These are phyloP conservation scores for Maniola hyperantus DNA, from an alignment of 2,888 invertebrate genomes.

Conservation along the genomic window DNA sequence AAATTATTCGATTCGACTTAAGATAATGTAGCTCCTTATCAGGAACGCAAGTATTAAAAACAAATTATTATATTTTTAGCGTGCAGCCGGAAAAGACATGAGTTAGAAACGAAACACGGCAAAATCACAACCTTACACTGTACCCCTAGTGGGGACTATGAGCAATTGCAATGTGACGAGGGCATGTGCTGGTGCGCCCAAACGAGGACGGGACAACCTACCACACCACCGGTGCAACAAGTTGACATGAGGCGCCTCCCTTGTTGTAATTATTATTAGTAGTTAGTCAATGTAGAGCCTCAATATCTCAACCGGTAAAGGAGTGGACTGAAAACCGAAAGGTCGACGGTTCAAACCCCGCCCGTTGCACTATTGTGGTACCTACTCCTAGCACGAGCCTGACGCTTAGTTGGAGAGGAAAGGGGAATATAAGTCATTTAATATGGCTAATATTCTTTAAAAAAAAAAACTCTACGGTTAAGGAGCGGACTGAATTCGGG, in stretches of 20 bases:
- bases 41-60: background rate
- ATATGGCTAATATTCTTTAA: no score
- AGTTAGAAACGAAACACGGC: slow-evolving; percentile 72
- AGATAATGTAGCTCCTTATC: background rate
- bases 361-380: no score
- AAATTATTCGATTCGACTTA: background rate
- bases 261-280: slow-evolving; percentile 82
- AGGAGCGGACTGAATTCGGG: no score
- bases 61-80: slow-evolving; percentile 58
- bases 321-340: no score
- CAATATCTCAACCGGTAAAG: no score
- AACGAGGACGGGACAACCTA: slow-evolving; percentile 82
- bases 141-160: slow-evolving; percentile 85
- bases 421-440: no score
- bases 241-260: slow-evolving; percentile 82
- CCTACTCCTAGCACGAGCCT: no score
- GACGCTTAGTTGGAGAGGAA: no score
- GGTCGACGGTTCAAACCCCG: no score
- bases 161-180: slow-evolving; percentile 85
- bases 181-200: slow-evolving; percentile 88
- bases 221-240: slow-evolving; percentile 80
- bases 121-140: slow-evolving; percentile 84
- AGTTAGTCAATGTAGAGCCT: no score
- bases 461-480: no score
- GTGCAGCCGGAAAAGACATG: slow-evolving; percentile 84